Percentiles rank a stretch among this genome's conserved stretches.
Conservation (phyloP, 2,797 vertebrate genomes). For the Anabas testudineus region DNA sequence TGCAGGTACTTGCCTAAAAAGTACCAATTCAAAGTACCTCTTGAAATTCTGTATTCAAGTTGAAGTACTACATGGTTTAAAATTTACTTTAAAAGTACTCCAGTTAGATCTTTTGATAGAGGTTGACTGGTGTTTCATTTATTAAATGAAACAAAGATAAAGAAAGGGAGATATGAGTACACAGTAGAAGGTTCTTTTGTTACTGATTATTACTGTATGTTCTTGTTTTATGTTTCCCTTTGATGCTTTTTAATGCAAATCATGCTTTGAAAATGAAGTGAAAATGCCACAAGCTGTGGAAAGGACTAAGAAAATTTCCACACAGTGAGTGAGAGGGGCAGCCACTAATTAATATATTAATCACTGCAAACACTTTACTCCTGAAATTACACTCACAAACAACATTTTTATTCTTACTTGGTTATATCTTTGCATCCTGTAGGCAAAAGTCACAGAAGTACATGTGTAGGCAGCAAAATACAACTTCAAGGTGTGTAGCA, state of each 20-base stretch:
- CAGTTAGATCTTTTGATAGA: too few species aligned
- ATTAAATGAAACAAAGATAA: not conserved
- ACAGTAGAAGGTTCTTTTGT: slow-evolving; percentile 26
- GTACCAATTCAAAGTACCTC: too few species aligned
- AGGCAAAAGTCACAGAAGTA: slow-evolving; percentile 15
- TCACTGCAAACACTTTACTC: not conserved
- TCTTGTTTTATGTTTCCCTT: slow-evolving; percentile 22
- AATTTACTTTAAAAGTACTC: too few species aligned
- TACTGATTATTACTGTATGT: slow-evolving; percentile 31
- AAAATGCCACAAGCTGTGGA: slow-evolving; percentile 2
- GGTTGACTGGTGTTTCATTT: too few species aligned
- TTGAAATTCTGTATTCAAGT: too few species aligned
- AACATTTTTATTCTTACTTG: not conserved
- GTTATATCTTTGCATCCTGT: not conserved
- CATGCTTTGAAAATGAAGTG: slow-evolving; percentile 13
- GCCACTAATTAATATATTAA: not conserved
- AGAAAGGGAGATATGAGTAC: slow-evolving; percentile 8
- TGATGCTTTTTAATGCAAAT: slow-evolving; percentile 26
- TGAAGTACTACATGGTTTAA: not conserved
- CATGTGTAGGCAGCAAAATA: slow-evolving; percentile 10
- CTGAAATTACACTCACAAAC: not conserved
- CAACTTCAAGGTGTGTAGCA: not conserved
- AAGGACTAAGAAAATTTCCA: slow-evolving; percentile 2
- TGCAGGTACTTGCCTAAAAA: too few species aligned
- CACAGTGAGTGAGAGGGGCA: not conserved